These are phyloP conservation scores for Piliocolobus tephrosceles DNA, from an alignment of 2,113 vertebrate species.

Conservation along the genomic window DNA sequence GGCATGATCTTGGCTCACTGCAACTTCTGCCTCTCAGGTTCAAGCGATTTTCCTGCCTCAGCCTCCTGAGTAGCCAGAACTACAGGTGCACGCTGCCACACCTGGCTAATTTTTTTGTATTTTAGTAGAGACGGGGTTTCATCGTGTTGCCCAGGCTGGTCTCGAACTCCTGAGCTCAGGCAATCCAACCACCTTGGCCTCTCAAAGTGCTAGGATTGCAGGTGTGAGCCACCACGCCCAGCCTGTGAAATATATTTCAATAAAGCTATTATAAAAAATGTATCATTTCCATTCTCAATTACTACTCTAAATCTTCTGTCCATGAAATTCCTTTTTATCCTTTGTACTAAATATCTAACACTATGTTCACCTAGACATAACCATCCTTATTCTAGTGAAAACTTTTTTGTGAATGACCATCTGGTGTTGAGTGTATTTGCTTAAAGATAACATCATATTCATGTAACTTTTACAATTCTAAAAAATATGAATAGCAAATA, in stretches of 20 bases:
- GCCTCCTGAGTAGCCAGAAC: no score
- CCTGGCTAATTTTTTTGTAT: no score
- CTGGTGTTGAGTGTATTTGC: neutral
- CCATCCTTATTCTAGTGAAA: neutral
- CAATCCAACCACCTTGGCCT: no score
- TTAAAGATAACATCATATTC: neutral
- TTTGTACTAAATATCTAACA: neutral
- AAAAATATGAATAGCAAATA: conserved; percentile 6
- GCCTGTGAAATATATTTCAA: conserved; percentile 9
- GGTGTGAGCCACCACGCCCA: no score
- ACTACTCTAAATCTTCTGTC: neutral
- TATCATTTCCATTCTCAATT: neutral
- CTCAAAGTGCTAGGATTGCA: no score
- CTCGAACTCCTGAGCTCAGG: no score
- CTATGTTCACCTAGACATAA: neutral
- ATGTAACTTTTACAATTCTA: neutral
- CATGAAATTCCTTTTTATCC: neutral
- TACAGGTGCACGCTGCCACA: no score
- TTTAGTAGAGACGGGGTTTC: no score
- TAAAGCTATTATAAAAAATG: neutral
- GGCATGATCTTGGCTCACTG: no score
- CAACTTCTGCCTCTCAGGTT: no score
- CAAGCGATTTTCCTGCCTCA: no score
- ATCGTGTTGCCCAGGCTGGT: no score
- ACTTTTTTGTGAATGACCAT: neutral